phyloP scores from a whole-genome alignment of 2,113 vertebrate species.

The Sylvietta virens region DNA sequence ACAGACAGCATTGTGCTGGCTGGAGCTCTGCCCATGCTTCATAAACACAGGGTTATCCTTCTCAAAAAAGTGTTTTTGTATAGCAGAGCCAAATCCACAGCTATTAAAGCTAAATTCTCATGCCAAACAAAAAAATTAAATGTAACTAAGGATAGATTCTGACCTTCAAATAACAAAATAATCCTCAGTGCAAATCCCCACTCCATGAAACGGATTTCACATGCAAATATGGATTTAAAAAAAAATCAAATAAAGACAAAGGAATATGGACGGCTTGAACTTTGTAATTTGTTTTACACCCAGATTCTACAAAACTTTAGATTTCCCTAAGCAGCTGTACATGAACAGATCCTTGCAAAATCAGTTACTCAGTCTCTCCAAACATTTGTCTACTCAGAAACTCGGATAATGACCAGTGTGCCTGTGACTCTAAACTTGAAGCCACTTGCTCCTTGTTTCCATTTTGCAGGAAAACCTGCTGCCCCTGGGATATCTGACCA shows the following conservation, averaged over 20 bases:
- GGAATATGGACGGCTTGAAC: background rate
- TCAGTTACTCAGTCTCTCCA: background rate
- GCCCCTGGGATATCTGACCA: background rate
- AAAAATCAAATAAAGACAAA: background rate
- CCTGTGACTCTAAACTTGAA: background rate
- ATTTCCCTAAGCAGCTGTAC: background rate
- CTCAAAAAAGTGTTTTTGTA: background rate
- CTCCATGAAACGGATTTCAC: background rate
- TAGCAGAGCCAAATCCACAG: background rate
- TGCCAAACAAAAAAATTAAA: background rate
- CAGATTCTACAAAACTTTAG: background rate
- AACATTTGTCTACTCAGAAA: background rate
- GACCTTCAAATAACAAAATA: background rate
- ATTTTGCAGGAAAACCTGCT: background rate
- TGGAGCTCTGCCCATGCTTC: background rate
- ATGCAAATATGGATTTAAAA: background rate
- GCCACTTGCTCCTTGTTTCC: background rate
- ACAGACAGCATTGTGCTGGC: accelerated
- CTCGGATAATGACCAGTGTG: accelerated
- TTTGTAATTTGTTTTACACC: background rate
- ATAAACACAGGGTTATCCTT: background rate
- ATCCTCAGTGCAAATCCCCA: background rate
- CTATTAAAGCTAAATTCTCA: background rate
- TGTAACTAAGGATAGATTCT: background rate
- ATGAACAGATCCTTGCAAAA: background rate